Percentiles rank a stretch among this genome's conserved stretches.
These are phyloP conservation scores for Manis pentadactyla DNA, from an alignment of 2,797 vertebrate species.

Conservation along the genomic window DNA sequence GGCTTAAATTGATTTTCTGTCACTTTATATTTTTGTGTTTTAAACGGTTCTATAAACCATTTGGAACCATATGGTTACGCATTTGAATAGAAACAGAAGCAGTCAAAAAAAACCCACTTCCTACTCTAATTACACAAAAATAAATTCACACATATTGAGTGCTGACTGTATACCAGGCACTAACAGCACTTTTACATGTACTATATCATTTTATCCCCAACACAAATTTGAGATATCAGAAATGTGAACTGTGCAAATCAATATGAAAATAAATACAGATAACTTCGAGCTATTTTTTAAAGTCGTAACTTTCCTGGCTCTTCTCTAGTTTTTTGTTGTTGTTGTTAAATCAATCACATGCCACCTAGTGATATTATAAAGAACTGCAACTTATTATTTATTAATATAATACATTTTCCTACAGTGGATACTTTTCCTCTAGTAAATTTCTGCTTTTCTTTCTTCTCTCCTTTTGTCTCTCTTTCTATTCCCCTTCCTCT, in stretches of 20 bases:
- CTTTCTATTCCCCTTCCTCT: neutral
- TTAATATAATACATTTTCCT: neutral
- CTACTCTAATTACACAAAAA: neutral
- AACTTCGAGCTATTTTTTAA: neutral
- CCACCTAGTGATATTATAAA: slow-evolving; percentile 72
- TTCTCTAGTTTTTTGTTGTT: neutral
- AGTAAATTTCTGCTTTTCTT: neutral
- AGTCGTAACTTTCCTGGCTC: neutral
- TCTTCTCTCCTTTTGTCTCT: neutral
- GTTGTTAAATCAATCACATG: slow-evolving; percentile 21
- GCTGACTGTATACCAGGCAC: neutral
- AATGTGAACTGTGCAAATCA: neutral
- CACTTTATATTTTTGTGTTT: slow-evolving; percentile 23
- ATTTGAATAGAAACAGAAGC: neutral
- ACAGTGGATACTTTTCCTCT: neutral
- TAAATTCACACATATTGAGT: neutral
- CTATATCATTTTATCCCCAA: neutral
- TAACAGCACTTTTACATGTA: neutral
- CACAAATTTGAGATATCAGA: neutral
- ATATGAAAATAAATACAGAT: neutral
- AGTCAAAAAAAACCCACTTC: neutral
- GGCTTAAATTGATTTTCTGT: neutral
- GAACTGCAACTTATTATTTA: slow-evolving; percentile 62
- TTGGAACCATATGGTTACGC: neutral
- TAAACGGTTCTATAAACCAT: neutral